These are phyloP conservation scores for Amblyjoppa fuscipennis DNA, from an alignment of 2,888 invertebrate genomes.

Conservation along the genomic window DNA sequence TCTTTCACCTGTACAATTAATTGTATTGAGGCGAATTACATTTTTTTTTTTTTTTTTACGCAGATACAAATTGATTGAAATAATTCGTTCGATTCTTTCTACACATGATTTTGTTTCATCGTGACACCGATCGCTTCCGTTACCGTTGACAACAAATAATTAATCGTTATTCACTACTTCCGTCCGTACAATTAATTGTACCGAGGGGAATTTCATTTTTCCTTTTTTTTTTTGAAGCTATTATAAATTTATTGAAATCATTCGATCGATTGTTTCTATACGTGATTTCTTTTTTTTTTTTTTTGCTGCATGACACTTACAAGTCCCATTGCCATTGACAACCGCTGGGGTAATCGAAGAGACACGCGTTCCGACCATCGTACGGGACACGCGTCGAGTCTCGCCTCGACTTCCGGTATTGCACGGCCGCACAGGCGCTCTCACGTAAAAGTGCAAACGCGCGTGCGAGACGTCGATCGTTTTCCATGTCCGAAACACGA, in stretches of 20 bases:
- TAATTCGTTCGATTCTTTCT: not conserved
- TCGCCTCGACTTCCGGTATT: conserved; percentile 44
- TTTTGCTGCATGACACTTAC: not conserved
- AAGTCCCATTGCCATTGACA: not conserved
- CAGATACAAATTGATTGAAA: not conserved
- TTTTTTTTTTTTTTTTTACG: not conserved
- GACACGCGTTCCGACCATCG: conserved; percentile 19
- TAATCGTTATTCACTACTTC: too few species aligned
- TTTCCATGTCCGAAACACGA: not conserved
- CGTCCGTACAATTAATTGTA: too few species aligned
- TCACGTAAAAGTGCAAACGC: not conserved
- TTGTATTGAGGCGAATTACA: too few species aligned
- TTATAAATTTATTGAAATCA: not conserved
- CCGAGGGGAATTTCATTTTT: too few species aligned
- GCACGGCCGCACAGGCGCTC: conserved; percentile 7
- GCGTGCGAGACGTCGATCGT: conserved; percentile 3
- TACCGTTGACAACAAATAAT: not conserved
- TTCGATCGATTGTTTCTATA: not conserved
- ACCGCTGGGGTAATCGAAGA: conserved; percentile 32
- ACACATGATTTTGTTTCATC: too few species aligned
- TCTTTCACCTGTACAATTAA: not conserved
- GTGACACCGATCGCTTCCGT: too few species aligned
- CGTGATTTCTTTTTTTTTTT: not conserved
- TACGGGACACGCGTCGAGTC: conserved; percentile 29
- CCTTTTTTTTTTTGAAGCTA: not conserved